phyloP scores from a whole-genome alignment of 2,888 invertebrate species.

The Geophilus truncorum region DNA sequence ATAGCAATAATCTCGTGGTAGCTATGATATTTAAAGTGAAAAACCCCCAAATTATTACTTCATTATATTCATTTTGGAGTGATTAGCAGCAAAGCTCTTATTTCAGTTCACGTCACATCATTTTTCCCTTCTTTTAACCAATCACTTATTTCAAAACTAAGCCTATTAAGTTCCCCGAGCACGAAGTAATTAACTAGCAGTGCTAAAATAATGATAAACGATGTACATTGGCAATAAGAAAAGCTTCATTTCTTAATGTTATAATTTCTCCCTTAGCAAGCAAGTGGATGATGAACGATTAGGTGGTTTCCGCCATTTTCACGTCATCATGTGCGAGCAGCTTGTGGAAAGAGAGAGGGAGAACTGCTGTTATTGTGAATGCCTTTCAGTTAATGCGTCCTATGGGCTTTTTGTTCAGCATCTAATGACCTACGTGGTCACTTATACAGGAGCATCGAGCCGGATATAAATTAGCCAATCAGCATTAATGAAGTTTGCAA shows the following conservation, averaged over 20 bases:
- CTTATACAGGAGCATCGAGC: neutral
- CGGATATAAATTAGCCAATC: neutral
- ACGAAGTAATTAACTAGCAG: neutral
- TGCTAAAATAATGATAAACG: neutral
- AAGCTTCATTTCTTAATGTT: neutral
- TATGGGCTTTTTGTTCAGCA: neutral
- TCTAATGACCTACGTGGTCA: constrained; percentile 10
- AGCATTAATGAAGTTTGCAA: neutral
- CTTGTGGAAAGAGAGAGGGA: neutral
- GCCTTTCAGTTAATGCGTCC: neutral
- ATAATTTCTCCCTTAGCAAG: neutral
- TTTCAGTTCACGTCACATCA: neutral
- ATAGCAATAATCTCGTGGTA: too few species aligned
- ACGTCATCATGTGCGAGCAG: constrained; percentile 10
- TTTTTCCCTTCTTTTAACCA: neutral
- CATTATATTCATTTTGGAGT: neutral
- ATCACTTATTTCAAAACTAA: neutral
- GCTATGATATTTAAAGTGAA: neutral
- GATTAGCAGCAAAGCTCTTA: neutral
- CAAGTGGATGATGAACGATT: neutral
- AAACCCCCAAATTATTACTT: neutral
- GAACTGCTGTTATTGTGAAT: neutral
- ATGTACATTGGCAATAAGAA: neutral
- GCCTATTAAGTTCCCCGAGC: neutral
- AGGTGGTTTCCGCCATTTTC: neutral